Percentiles rank a stretch among this genome's conserved stretches.
These are phyloP conservation scores for Cynodonichthys magdalenae DNA, from an alignment of 2,797 vertebrate species.

Conservation along the genomic window DNA sequence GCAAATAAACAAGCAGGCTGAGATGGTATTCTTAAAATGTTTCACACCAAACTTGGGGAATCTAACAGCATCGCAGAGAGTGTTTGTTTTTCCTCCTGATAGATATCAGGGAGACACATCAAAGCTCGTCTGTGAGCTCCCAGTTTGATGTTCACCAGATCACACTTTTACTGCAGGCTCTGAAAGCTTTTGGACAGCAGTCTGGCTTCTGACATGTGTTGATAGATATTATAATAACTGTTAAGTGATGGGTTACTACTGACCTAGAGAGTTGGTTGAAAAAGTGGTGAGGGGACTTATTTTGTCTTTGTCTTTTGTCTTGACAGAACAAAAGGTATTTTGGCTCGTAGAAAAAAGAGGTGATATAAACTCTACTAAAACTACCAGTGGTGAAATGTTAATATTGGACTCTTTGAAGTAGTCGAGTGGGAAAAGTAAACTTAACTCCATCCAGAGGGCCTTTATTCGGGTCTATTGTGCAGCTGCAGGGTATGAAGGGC, in stretches of 20 bases:
- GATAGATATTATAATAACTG: slow-evolving; percentile 30
- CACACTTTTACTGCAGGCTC: slow-evolving; percentile 23
- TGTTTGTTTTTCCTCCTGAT: slow-evolving; percentile 59
- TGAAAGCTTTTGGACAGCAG: slow-evolving; percentile 26
- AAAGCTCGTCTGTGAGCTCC: slow-evolving; percentile 38
- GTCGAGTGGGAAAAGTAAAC: slow-evolving; percentile 18
- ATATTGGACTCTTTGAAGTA: slow-evolving; percentile 4
- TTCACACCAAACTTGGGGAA: slow-evolving; percentile 37
- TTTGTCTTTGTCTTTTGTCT: slow-evolving; percentile 15
- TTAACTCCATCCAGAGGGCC: slow-evolving; percentile 8
- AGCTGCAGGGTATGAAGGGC: slow-evolving; percentile 29
- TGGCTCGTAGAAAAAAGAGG: not conserved
- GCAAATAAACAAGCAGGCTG: not conserved
- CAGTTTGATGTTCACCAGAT: slow-evolving; percentile 46
- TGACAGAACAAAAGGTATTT: slow-evolving; percentile 3
- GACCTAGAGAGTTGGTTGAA: slow-evolving; percentile 17
- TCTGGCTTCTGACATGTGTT: slow-evolving; percentile 20
- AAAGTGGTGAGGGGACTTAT: not conserved
- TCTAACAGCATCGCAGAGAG: slow-evolving; percentile 35
- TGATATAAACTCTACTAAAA: not conserved
- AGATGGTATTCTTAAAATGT: slow-evolving; percentile 38
- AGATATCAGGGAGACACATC: slow-evolving; percentile 55
- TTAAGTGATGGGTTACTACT: not conserved
- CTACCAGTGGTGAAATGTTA: not conserved
- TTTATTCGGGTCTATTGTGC: slow-evolving; percentile 19